Evolutionary conservation across 2,113 vertebrate genomes (phyloP).

Genomic region (Ammodytes marinus): DNA sequence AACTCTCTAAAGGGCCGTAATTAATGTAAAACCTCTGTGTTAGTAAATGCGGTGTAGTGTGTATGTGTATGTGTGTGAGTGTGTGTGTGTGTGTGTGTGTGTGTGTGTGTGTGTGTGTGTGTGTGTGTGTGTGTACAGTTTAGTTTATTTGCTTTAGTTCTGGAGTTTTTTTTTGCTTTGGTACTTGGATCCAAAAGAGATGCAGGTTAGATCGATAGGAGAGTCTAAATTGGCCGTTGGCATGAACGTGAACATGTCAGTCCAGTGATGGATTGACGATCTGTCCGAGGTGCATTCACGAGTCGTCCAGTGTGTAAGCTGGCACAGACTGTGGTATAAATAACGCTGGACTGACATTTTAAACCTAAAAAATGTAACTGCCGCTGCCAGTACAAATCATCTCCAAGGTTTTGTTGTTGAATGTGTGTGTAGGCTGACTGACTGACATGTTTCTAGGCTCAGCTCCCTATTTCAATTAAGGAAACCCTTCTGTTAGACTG

Average conservation of each 20-base stretch:
- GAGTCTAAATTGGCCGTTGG: not conserved
- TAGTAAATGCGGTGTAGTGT: not conserved
- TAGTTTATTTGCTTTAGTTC: not conserved
- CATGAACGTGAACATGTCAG: not conserved
- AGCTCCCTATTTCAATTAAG: constrained; percentile 30
- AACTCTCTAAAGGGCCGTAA: constrained; percentile 1
- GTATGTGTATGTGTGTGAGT: not conserved
- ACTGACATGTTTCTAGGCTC: constrained; percentile 13
- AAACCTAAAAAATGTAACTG: not conserved
- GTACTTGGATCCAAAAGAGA: constrained; percentile 5
- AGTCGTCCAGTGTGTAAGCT: not conserved
- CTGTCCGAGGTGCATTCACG: not conserved
- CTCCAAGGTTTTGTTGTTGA: not conserved
- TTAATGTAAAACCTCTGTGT: constrained; percentile 2
- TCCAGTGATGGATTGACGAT: not conserved
- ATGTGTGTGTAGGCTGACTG: not conserved
- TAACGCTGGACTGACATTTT: not conserved
- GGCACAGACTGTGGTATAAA: not conserved
- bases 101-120: not conserved
- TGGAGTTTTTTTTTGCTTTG: not conserved
- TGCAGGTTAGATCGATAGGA: constrained; percentile 1
- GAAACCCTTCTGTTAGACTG: constrained; percentile 33
- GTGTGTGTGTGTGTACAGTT: not conserved
- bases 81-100: no score
- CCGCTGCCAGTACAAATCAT: not conserved